Evolutionary conservation across 2,888 invertebrate species (phyloP), one percentile per base, ranked within the genome.

Genomic region (Andricus quercusramuli): DNA sequence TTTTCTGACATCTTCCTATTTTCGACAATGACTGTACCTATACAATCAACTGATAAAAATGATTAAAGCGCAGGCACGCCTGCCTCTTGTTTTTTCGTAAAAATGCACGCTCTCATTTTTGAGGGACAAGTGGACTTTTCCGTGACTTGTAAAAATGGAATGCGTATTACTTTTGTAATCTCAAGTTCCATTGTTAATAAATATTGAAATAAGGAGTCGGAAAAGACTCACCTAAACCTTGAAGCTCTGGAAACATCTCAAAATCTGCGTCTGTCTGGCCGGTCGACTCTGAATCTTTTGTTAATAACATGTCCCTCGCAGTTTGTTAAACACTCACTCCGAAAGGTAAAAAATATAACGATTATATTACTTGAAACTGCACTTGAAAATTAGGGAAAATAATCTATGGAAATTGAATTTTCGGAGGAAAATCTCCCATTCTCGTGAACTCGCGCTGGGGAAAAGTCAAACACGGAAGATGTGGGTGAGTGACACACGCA

Each of bases 191-290:
- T 68, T 67, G 22, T 5, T 15, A 41, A 20, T 70, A 32, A 65
- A 70, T 25, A 47, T 47, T 9, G 22, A 13, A 17, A 47, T 20
- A 44, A 70, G 29, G 17, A 5, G 22, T 22, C 13, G 20, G 37
- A 65, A 32, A 64, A n/a, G 20, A 86, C 90, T 67, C 87, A 91
- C 91, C 91, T 70, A 90, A 83, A 51, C 83, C 77, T 25, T 85
- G 88, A 64, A 90, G 85, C 64, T 91, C 91, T 80, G 91, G 88
- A 84, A 91, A 90, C 86, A 90, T 90, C 82, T 85, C 86, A 85
- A 86, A 86, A 78, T 85, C 86, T 56, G 84, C 80, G 67, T 87
- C 83, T 25, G 85, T 84, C 41, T 88, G 80, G 68, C 84, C 82
- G 47, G 80, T 62, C 89, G 89, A 90, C 79, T 89, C 87, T 32